Evolutionary conservation across 2,888 invertebrate genomes (phyloP).

Genomic region (Timema podura): DNA sequence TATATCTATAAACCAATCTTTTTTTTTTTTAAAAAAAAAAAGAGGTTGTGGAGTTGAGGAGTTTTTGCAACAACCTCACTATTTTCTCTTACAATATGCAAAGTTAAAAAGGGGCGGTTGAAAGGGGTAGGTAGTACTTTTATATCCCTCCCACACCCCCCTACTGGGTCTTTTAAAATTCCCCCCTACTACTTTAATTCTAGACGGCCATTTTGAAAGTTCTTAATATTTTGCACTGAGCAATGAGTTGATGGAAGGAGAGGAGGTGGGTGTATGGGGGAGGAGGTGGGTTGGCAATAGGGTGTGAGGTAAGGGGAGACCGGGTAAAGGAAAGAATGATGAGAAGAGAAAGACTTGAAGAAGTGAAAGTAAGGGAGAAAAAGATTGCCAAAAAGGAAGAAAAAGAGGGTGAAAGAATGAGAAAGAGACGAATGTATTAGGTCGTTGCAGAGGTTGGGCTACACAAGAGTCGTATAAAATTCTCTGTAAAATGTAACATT

Average conservation of each 20-base stretch:
- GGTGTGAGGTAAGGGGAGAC: slow-evolving; percentile 19
- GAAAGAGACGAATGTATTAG: background rate
- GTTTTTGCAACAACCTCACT: slow-evolving; percentile 14
- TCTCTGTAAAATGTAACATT: no score
- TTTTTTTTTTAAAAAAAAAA: no score
- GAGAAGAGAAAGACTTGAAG: slow-evolving; percentile 14
- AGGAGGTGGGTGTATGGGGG: background rate
- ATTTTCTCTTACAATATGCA: slow-evolving; percentile 31
- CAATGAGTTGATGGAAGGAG: slow-evolving; percentile 21
- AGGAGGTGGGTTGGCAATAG: slow-evolving; percentile 13
- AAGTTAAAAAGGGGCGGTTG: slow-evolving; percentile 20
- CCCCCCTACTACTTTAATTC: slow-evolving; percentile 29
- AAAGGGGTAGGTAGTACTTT: slow-evolving; percentile 17
- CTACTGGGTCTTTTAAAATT: slow-evolving; percentile 19
- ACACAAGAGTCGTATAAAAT: slow-evolving; percentile 14
- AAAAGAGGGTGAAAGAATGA: slow-evolving; percentile 8
- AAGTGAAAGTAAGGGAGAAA: slow-evolving; percentile 13
- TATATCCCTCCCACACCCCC: slow-evolving; percentile 21
- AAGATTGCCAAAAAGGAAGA: background rate
- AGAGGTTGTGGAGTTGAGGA: slow-evolving; percentile 13
- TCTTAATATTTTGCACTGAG: slow-evolving; percentile 32
- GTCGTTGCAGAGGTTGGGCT: background rate
- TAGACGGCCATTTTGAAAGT: slow-evolving; percentile 33
- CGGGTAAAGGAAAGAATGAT: slow-evolving; percentile 2
- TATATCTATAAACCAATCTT: no score